Percentiles rank a stretch among this genome's conserved stretches.
These are phyloP conservation scores for Amazonetta brasiliensis DNA, from an alignment of 2,797 vertebrate species.

Conservation along the genomic window DNA sequence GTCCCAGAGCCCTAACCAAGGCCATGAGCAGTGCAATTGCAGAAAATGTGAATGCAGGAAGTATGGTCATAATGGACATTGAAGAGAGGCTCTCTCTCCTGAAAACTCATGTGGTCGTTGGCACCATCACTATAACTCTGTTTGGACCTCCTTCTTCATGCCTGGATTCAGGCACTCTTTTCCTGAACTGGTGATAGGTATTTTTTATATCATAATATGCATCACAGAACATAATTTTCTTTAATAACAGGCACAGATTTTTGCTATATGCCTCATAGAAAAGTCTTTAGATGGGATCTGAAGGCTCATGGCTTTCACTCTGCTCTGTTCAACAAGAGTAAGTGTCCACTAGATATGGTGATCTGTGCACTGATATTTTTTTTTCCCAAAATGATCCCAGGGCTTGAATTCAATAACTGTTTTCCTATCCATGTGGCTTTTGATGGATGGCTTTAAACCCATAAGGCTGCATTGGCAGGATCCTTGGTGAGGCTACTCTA, in stretches of 20 bases:
- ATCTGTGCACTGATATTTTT: background rate
- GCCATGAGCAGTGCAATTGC: background rate
- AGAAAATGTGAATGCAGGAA: background rate
- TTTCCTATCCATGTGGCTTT: background rate
- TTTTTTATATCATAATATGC: background rate
- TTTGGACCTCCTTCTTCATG: background rate
- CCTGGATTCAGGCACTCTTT: background rate
- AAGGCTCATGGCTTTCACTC: background rate
- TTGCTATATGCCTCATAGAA: background rate
- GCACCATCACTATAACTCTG: accelerated
- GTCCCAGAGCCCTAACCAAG: background rate
- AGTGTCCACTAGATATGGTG: background rate
- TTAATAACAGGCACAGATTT: background rate
- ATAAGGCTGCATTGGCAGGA: background rate
- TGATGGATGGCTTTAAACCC: background rate
- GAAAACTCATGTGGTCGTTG: background rate
- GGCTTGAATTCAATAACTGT: background rate
- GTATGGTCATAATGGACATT: background rate
- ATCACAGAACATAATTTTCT: background rate
- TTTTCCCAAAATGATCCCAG: background rate
- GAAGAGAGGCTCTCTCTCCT: background rate
- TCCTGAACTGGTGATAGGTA: background rate
- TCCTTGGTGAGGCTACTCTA: background rate
- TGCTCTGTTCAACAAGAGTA: background rate
- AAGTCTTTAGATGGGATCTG: background rate